Percentiles rank a stretch among this genome's conserved stretches.
Evolutionary conservation across 2,888 invertebrate species (phyloP).

Genomic region (Hemicrepidius hirtus): DNA sequence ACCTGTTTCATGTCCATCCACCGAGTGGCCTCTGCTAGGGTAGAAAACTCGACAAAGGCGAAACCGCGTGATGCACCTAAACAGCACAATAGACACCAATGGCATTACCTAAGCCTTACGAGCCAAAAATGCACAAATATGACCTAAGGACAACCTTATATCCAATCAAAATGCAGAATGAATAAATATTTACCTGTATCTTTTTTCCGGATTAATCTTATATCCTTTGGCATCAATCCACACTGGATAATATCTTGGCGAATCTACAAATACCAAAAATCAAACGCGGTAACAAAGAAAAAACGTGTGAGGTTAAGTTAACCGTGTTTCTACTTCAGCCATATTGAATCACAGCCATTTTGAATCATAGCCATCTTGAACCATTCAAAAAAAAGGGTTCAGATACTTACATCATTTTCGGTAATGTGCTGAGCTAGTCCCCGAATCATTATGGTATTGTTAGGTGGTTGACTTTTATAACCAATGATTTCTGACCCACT

Average conservation of each 20-base stretch:
- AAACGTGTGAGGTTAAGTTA: too few relatives aligned
- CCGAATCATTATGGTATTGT: constrained; percentile 84
- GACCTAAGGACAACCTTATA: constrained; percentile 68
- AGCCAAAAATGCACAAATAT: constrained; percentile 77
- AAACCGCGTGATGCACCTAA: constrained; percentile 93
- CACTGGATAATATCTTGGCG: constrained; percentile 84
- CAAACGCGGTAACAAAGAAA: too few relatives aligned
- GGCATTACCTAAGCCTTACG: constrained; percentile 69
- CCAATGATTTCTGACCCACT: constrained; percentile 72
- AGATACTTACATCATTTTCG: constrained; percentile 81
- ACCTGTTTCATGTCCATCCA: constrained; percentile 96
- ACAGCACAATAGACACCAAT: constrained; percentile 76
- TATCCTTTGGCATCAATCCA: constrained; percentile 85
- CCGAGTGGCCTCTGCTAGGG: constrained; percentile 88
- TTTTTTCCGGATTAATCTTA: constrained; percentile 87
- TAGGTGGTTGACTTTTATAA: constrained; percentile 72
- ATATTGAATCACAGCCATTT: too few relatives aligned
- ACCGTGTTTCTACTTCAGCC: too few relatives aligned
- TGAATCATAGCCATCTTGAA: too few relatives aligned
- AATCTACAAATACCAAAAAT: constrained; percentile 77
- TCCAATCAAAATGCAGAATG: constrained; percentile 54
- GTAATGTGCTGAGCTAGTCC: constrained; percentile 84
- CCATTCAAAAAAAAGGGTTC: too few relatives aligned
- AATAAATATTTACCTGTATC: constrained; percentile 81
- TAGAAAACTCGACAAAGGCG: constrained; percentile 95